phyloP scores from a whole-genome alignment of 2,113 vertebrate species.

The Plestiodon gilberti region DNA sequence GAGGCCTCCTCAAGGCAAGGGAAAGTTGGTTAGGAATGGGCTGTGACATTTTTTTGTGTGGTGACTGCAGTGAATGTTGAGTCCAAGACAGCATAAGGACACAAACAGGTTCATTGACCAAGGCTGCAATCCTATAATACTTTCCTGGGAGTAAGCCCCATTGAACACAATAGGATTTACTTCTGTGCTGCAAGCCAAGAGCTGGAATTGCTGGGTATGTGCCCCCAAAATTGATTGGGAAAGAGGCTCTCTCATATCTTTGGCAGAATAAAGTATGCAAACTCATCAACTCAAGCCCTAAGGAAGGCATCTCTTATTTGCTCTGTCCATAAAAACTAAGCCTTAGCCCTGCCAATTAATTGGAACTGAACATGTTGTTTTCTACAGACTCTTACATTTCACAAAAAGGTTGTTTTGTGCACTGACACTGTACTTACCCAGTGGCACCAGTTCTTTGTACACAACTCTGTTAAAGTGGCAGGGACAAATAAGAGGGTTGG shows the following conservation, averaged over 20 bases:
- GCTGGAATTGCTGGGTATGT: neutral
- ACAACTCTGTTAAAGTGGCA: neutral
- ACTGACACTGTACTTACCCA: neutral
- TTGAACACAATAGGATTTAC: no score
- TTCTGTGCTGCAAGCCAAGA: no score
- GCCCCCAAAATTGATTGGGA: neutral
- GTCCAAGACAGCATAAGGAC: neutral
- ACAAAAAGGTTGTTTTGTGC: slow-evolving; percentile 12
- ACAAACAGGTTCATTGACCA: no score
- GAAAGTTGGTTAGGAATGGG: no score
- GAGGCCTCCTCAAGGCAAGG: no score
- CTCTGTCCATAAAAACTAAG: neutral
- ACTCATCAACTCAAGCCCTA: neutral
- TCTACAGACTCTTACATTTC: slow-evolving; percentile 5
- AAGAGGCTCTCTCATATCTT: neutral
- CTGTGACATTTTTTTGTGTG: no score
- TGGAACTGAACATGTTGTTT: slow-evolving; percentile 26
- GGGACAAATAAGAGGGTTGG: neutral
- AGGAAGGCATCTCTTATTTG: neutral
- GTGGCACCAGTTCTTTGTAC: neutral
- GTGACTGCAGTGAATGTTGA: neutral
- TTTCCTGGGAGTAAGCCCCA: no score
- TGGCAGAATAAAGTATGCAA: neutral
- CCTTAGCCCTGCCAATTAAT: neutral
- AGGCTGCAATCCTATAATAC: no score